Conservation (phyloP, 2,797 vertebrate genomes). For the Sebastes hubbsi region DNA sequence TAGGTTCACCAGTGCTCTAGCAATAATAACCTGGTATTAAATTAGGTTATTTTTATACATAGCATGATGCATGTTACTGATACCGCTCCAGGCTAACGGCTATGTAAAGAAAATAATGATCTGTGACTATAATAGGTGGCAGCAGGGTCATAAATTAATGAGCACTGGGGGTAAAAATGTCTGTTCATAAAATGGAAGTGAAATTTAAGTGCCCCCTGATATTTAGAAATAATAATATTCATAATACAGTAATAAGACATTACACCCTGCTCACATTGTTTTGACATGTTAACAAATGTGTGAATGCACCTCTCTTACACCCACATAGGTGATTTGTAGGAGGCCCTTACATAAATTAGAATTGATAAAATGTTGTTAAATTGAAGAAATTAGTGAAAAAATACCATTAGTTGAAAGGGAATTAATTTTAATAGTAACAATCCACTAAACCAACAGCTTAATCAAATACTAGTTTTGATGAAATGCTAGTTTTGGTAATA, state of each 20-base stretch:
- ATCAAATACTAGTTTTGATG: too few relatives aligned
- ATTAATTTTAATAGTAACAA: not conserved
- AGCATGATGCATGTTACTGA: not conserved
- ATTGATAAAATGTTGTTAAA: not conserved
- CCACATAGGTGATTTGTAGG: not conserved
- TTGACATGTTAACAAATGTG: not conserved
- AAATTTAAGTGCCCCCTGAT: not conserved
- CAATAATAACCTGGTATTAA: not conserved
- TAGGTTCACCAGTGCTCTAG: not conserved
- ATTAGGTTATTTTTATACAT: not conserved
- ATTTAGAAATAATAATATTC: not conserved
- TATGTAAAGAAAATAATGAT: slow-evolving; percentile 12
- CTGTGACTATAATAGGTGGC: not conserved
- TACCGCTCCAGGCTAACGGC: not conserved
- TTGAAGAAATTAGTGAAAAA: not conserved
- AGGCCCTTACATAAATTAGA: not conserved
- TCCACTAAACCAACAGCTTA: too few relatives aligned
- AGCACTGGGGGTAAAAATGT: not conserved
- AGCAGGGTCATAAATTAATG: slow-evolving; percentile 12
- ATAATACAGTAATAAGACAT: not conserved
- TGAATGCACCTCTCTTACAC: not conserved
- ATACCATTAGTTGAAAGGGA: not conserved
- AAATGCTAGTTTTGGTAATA: too few relatives aligned
- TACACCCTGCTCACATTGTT: not conserved
- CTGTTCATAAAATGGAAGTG: not conserved